Percentiles rank a stretch among this genome's conserved stretches.
Evolutionary conservation across 2,113 vertebrate genomes (phyloP).

Genomic region (Anoura caudifer): DNA sequence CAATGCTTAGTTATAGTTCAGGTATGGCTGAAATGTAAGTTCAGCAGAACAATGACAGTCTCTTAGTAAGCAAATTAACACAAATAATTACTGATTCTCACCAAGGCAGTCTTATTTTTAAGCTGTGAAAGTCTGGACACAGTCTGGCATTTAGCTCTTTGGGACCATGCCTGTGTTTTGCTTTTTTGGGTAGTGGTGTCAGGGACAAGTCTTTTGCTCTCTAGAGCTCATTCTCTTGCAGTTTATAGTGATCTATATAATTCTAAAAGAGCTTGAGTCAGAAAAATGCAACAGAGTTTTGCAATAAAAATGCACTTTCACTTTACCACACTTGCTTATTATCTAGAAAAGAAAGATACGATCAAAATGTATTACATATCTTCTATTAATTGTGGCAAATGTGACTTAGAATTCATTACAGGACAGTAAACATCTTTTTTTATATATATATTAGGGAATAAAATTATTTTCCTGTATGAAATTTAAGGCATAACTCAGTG

Average conservation of each 20-base stretch:
- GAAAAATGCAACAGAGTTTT: neutral
- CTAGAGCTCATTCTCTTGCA: neutral
- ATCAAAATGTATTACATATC: neutral
- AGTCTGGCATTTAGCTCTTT: conserved; percentile 7
- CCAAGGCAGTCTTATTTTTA: neutral
- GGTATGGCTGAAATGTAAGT: conserved; percentile 32
- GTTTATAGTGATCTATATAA: neutral
- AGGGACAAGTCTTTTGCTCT: neutral
- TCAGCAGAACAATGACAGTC: conserved; percentile 54
- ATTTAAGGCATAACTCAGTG: neutral
- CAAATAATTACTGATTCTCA: conserved; percentile 44
- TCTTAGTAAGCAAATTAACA: conserved; percentile 52
- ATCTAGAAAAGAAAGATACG: neutral
- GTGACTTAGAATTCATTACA: neutral
- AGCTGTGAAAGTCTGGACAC: neutral
- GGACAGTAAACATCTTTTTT: neutral
- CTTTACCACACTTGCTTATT: conserved; percentile 3
- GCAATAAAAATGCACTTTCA: conserved; percentile 12
- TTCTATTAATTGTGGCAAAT: neutral
- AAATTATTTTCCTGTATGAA: neutral
- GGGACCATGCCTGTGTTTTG: neutral
- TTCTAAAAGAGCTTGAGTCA: conserved; percentile 3
- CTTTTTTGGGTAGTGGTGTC: conserved; percentile 28
- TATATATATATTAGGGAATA: neutral
- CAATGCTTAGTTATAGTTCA: neutral